These are phyloP conservation scores for Eleutherodactylus coqui DNA, from an alignment of 2,797 vertebrate species.

Conservation along the genomic window DNA sequence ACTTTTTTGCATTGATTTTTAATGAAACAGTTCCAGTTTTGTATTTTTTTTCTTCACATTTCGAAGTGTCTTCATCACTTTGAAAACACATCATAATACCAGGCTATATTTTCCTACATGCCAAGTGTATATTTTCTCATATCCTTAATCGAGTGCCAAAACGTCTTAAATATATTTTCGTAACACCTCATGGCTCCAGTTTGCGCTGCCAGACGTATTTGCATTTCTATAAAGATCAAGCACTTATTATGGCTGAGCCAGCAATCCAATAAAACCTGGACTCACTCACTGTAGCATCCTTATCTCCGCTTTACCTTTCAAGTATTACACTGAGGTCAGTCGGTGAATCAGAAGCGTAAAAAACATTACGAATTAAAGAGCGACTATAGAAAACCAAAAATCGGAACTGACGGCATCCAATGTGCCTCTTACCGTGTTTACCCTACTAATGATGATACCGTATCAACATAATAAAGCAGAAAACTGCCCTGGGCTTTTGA, in stretches of 20 bases:
- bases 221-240: conserved; percentile 44
- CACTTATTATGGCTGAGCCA: conserved; percentile 23
- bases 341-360: not conserved
- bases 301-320: not conserved
- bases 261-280: not conserved
- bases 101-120: not conserved
- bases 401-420: not conserved
- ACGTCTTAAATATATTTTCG: conserved; percentile 28
- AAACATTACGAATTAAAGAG: not conserved
- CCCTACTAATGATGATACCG: conserved; percentile 12
- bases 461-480: conserved; percentile 23
- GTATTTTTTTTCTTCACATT: not conserved
- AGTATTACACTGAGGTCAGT: conserved; percentile 13
- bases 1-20: not conserved
- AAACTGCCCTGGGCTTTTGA: conserved; percentile 1
- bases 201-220: conserved; percentile 18
- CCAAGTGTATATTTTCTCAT: conserved; percentile 22
- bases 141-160: conserved; percentile 1
- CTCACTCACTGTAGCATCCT: not conserved
- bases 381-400: not conserved
- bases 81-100: not conserved
- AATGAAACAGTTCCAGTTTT: not conserved
- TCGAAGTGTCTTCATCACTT: not conserved
- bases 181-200: conserved; percentile 14
- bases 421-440: conserved; percentile 25